Conservation (phyloP, 1,140 invertebrate genomes). For the Anoplolepis gracilipes region DNA sequence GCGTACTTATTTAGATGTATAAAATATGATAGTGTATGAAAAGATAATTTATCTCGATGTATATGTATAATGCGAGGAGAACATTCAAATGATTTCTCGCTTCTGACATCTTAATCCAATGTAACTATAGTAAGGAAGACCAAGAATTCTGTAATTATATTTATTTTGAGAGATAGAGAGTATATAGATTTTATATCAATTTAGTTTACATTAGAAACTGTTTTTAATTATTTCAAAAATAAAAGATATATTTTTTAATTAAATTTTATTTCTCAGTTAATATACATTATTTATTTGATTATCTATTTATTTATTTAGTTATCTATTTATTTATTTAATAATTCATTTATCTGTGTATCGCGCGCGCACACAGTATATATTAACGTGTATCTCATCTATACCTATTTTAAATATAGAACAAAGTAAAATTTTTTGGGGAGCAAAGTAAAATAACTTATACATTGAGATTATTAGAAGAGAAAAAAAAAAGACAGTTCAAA, state of each 20-base stretch:
- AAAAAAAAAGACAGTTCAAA: neutral
- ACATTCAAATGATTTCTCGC: neutral
- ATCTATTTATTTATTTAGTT: constrained; percentile 2
- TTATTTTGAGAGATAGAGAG: neutral
- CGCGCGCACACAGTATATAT: too few relatives aligned
- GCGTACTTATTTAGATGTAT: neutral
- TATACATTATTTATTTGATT: neutral
- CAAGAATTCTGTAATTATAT: neutral
- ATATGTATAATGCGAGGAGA: neutral
- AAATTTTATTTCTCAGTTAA: neutral
- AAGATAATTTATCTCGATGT: neutral
- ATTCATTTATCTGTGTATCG: too few relatives aligned
- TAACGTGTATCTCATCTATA: neutral
- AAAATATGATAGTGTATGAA: neutral
- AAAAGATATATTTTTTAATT: constrained; percentile 8
- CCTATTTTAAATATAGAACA: neutral
- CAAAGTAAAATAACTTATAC: neutral
- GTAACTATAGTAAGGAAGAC: neutral
- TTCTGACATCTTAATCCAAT: neutral
- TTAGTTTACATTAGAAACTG: too few relatives aligned
- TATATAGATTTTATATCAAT: neutral
- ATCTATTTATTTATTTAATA: neutral
- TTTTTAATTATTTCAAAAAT: too few relatives aligned
- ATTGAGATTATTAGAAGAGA: neutral
- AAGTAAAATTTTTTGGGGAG: neutral